These are phyloP conservation scores for Philopotamus ludificatus DNA, from an alignment of 1,140 invertebrate genomes.

Conservation along the genomic window DNA sequence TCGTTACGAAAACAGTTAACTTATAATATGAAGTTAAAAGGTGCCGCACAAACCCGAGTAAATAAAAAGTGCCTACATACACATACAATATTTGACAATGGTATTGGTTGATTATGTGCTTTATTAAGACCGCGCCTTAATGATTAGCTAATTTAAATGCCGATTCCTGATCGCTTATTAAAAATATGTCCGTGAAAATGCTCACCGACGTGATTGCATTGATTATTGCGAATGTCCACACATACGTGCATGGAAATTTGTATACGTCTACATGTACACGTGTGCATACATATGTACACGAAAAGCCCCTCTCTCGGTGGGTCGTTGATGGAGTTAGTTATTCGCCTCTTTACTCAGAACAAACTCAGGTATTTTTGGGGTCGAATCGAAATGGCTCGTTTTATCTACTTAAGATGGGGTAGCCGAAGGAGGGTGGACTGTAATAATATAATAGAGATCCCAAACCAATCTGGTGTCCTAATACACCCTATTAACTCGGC, in stretches of 20 bases:
- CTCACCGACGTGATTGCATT: too few relatives aligned
- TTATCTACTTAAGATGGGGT: conserved; percentile 32
- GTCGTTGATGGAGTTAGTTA: conserved; percentile 32
- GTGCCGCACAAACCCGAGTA: background rate
- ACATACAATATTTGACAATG: too few relatives aligned
- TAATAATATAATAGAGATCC: conserved; percentile 38
- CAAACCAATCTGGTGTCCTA: conserved; percentile 38
- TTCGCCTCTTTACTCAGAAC: conserved; percentile 11
- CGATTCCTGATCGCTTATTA: too few relatives aligned
- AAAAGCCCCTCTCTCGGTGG: conserved; percentile 1
- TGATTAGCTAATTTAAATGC: too few relatives aligned
- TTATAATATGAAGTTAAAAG: conserved; percentile 34
- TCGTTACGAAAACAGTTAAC: conserved; percentile 32
- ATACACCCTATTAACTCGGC: conserved; percentile 37
- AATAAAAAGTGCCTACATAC: too few relatives aligned
- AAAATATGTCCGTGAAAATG: too few relatives aligned
- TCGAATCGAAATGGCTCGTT: conserved; percentile 36
- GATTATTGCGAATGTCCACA: background rate
- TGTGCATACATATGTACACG: background rate
- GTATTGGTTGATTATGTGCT: too few relatives aligned
- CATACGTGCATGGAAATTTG: background rate
- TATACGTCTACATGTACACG: too few relatives aligned
- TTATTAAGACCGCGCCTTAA: too few relatives aligned
- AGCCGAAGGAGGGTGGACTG: conserved; percentile 5
- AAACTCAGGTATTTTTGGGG: conserved; percentile 34